Conservation (phyloP, 2,797 vertebrate genomes). For the Dendrocincla tyrannina region DNA sequence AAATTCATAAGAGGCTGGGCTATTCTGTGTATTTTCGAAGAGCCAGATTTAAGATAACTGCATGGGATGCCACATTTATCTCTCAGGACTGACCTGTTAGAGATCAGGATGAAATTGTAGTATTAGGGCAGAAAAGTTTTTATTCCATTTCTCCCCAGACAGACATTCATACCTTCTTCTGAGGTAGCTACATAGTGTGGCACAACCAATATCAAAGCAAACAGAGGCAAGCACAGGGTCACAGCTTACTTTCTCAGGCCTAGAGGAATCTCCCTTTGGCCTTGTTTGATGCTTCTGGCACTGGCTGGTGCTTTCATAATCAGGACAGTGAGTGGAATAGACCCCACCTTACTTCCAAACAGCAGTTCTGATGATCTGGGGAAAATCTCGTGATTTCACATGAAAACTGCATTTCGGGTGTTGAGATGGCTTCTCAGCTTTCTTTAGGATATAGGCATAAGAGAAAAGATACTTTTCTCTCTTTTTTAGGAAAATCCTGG, state of each 20-base stretch:
- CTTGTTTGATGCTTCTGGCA: background rate
- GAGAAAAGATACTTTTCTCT: background rate
- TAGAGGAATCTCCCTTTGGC: background rate
- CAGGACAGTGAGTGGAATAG: background rate
- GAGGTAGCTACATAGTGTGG: background rate
- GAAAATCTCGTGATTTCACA: background rate
- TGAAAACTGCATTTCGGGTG: background rate
- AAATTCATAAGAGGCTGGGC: background rate
- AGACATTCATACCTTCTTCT: background rate
- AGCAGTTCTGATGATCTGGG: background rate
- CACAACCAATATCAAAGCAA: background rate
- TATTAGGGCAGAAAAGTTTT: background rate
- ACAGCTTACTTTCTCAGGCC: background rate
- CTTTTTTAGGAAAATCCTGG: background rate
- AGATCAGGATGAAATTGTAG: background rate
- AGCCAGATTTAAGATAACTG: background rate
- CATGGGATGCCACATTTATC: background rate
- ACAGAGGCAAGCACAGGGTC: background rate
- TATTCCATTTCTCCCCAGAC: background rate
- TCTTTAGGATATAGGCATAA: background rate
- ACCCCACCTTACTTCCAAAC: background rate
- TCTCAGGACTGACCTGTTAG: background rate
- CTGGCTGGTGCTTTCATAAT: background rate
- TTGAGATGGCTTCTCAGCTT: background rate
- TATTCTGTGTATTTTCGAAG: background rate